phyloP scores from a whole-genome alignment of 2,113 vertebrate genomes.

The Laticauda colubrina region DNA sequence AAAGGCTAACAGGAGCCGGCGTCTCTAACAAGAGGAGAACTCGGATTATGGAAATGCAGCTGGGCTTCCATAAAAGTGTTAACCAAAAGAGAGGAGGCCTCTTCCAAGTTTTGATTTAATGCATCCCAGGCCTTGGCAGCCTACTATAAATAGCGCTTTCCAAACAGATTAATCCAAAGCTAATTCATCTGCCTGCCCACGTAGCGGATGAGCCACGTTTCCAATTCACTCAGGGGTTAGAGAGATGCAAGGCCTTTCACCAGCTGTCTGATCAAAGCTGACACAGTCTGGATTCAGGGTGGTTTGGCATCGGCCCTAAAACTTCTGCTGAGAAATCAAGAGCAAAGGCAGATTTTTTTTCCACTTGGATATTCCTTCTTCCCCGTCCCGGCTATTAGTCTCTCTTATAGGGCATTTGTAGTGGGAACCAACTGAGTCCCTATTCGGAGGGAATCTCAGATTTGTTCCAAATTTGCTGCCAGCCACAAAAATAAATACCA shows the following conservation, averaged over 20 bases:
- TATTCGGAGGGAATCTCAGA: not conserved
- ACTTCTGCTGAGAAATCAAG: accelerated
- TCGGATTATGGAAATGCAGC: not conserved
- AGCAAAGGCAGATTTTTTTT: not conserved
- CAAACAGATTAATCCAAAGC: slow-evolving; percentile 24
- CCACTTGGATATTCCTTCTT: not conserved
- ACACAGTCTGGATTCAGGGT: accelerated
- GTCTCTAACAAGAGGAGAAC: not conserved
- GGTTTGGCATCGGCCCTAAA: not conserved
- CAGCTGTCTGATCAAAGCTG: not conserved
- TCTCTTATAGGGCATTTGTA: not conserved
- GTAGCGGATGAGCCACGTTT: not conserved
- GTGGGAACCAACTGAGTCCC: not conserved
- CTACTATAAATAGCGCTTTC: slow-evolving; percentile 32
- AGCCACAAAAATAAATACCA: not conserved
- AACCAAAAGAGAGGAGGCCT: accelerated
- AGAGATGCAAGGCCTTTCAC: accelerated
- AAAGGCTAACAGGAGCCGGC: not conserved
- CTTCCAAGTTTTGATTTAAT: not conserved
- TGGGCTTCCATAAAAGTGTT: not conserved
- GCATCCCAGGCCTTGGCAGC: not conserved
- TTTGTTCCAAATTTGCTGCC: not conserved
- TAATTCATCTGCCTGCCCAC: not conserved
- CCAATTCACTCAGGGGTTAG: not conserved
- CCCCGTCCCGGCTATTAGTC: accelerated